Percentiles rank a stretch among this genome's conserved stretches.
phyloP scores from a whole-genome alignment of 64 coral and sea anemone genomes.

The Exaiptasia diaphana region DNA sequence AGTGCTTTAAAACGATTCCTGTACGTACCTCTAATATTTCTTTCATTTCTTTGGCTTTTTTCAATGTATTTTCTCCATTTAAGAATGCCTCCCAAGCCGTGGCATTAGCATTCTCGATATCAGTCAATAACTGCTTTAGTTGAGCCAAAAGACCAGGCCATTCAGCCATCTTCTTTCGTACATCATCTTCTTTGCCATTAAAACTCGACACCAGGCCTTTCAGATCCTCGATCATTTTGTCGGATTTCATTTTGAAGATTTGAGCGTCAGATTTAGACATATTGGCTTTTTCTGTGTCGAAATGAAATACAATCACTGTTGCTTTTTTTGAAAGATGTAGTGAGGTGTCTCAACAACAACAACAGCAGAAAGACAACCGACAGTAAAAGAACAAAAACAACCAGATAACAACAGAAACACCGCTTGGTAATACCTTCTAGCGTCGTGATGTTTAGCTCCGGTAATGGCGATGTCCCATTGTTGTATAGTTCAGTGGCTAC shows the following conservation, averaged over 20 bases:
- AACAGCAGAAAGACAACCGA: background rate
- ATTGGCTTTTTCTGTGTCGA: constrained; percentile 43
- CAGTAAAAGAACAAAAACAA: too few species aligned
- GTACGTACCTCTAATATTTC: constrained; percentile 66
- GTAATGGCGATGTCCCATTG: constrained; percentile 56
- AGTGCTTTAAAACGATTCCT: too few species aligned
- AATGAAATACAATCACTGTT: background rate
- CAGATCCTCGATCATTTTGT: constrained; percentile 49
- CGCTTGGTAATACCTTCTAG: constrained; percentile 48
- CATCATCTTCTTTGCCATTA: constrained; percentile 64
- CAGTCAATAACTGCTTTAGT: constrained; percentile 43
- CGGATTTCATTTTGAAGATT: constrained; percentile 1
- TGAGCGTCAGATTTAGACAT: constrained; percentile 47
- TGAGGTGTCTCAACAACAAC: background rate
- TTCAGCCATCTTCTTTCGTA: constrained; percentile 75
- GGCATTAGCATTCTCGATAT: constrained; percentile 50
- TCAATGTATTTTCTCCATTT: constrained; percentile 70
- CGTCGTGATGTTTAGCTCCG: constrained; percentile 44
- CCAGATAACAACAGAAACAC: too few species aligned
- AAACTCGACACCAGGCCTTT: constrained; percentile 42
- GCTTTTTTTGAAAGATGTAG: background rate
- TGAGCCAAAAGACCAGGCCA: constrained; percentile 68
- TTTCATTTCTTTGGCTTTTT: constrained; percentile 59
- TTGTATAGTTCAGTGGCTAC: constrained; percentile 52
- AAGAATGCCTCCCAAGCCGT: constrained; percentile 75